These are phyloP conservation scores for Myiozetetes cayanensis DNA, from an alignment of 2,113 vertebrate genomes.

Conservation along the genomic window DNA sequence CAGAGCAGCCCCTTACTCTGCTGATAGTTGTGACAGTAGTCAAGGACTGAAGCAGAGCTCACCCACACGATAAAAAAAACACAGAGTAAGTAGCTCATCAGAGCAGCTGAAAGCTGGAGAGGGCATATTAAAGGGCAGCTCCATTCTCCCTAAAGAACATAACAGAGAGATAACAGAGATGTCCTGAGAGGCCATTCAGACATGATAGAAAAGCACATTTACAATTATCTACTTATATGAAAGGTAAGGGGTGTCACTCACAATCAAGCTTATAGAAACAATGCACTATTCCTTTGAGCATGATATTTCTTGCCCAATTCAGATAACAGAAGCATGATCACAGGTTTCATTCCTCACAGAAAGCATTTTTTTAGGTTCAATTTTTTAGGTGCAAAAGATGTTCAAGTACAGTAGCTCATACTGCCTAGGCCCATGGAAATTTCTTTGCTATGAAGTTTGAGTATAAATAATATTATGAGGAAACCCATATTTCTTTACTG, in stretches of 20 bases:
- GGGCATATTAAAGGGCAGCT: neutral
- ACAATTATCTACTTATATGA: neutral
- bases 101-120: neutral
- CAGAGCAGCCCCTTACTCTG: neutral
- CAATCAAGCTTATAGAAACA: neutral
- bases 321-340: neutral
- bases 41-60: neutral
- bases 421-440: neutral
- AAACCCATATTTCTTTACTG: neutral
- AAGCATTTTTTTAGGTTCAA: neutral
- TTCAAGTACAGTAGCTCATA: neutral
- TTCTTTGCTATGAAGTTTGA: neutral
- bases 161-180: neutral
- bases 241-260: neutral
- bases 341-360: neutral
- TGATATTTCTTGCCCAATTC: neutral
- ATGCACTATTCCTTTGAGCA: neutral
- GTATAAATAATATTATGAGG: neutral
- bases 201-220: neutral
- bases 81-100: neutral
- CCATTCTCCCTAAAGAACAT: neutral
- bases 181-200: neutral
- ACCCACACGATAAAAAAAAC: neutral
- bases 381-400: neutral
- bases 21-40: neutral